Conservation (phyloP, 30 jellyfish, hydroid and myxozoan species). For the Catostylus mosaicus region DNA sequence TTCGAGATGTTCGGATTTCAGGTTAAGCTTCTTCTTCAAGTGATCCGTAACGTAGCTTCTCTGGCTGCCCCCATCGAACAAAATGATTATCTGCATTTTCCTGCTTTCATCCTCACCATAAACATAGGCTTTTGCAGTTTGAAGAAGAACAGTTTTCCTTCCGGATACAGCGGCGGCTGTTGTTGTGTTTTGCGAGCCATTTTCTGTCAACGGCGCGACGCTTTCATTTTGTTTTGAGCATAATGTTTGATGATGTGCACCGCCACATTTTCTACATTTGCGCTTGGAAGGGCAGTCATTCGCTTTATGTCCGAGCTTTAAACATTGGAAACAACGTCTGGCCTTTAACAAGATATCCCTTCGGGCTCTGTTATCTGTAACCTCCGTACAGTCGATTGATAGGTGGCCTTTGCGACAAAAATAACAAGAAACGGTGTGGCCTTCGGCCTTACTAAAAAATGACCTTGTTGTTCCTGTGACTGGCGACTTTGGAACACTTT, state of each 20-base stretch:
- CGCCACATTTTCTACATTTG: slow-evolving; percentile 7
- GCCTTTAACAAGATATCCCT: slow-evolving; percentile 7
- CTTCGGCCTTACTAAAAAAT: background rate
- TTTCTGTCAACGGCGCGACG: background rate
- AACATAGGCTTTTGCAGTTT: slow-evolving; percentile 22
- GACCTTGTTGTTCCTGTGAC: slow-evolving; percentile 27
- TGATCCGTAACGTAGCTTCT: slow-evolving; percentile 28
- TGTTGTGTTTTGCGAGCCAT: background rate
- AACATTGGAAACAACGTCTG: slow-evolving; percentile 29
- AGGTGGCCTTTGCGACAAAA: slow-evolving; percentile 38
- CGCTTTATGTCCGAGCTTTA: slow-evolving; percentile 13
- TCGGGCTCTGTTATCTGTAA: slow-evolving; percentile 10
- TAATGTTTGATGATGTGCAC: background rate
- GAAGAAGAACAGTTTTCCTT: background rate
- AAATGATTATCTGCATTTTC: background rate
- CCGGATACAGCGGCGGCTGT: background rate
- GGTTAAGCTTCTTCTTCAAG: background rate
- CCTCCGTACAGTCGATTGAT: slow-evolving; percentile 3
- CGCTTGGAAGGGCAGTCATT: background rate
- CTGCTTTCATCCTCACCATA: slow-evolving; percentile 8
- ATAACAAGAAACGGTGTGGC: background rate
- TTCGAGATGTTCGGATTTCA: slow-evolving; percentile 7
- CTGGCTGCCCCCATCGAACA: slow-evolving; percentile 49
- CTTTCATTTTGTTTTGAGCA: background rate
- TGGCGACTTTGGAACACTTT: background rate